phyloP scores from a whole-genome alignment of 2,888 invertebrate species.

The Ecdyonurus torrentis region DNA sequence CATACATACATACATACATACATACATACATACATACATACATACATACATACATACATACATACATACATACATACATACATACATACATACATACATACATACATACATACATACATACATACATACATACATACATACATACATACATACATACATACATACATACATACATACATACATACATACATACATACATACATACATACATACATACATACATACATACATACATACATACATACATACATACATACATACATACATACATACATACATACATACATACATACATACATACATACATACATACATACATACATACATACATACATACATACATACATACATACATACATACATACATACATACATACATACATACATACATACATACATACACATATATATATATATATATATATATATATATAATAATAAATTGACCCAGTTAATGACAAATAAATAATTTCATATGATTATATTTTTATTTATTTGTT shows the following conservation, averaged over 20 bases:
- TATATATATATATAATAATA: too few species aligned
- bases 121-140: not conserved
- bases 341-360: too few species aligned
- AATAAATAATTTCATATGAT: too few species aligned
- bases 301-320: too few species aligned
- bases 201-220: constrained; percentile 12
- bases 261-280: too few species aligned
- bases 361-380: too few species aligned
- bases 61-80: not conserved
- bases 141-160: not conserved
- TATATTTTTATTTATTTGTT: too few species aligned
- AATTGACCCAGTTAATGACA: too few species aligned
- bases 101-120: not conserved
- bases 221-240: constrained; percentile 12
- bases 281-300: too few species aligned
- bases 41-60: not conserved
- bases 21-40: not conserved
- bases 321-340: too few species aligned
- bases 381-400: too few species aligned
- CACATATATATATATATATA: too few species aligned
- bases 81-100: not conserved
- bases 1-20: not conserved
- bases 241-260: constrained; percentile 8
- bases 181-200: constrained; percentile 8
- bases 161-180: not conserved